These are phyloP conservation scores for Drosophila ustulata DNA, from an alignment of 2,888 invertebrate genomes.

Conservation along the genomic window DNA sequence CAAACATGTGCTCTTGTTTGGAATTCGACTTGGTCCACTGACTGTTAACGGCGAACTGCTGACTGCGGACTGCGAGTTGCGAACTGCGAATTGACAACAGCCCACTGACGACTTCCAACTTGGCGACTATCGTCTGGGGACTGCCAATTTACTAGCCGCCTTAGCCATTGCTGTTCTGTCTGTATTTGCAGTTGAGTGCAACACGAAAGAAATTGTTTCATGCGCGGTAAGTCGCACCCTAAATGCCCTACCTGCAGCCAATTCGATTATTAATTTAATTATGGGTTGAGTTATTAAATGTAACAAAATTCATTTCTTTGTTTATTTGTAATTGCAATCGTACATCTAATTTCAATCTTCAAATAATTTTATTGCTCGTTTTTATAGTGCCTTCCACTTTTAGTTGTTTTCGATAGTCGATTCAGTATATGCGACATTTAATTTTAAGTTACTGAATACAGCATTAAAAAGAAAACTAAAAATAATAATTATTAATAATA, in stretches of 20 bases:
- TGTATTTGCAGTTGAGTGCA: constrained; percentile 68
- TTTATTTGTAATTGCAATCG: no score
- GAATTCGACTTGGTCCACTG: constrained; percentile 28
- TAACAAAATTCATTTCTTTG: no score
- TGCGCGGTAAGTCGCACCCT: constrained; percentile 4
- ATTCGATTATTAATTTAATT: neutral
- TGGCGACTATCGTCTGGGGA: constrained; percentile 6
- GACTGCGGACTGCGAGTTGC: neutral
- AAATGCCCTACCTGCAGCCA: constrained; percentile 32
- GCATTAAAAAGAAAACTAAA: no score
- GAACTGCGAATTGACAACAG: neutral
- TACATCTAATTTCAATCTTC: no score
- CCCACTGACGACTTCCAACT: neutral
- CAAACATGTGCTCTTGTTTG: constrained; percentile 63
- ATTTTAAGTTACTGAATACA: no score
- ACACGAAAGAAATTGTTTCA: constrained; percentile 18
- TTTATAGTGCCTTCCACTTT: no score
- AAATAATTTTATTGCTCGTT: no score
- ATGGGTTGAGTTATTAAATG: no score
- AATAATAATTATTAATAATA: no score
- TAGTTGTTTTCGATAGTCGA: no score
- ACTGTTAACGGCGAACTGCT: constrained; percentile 10
- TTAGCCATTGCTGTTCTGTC: constrained; percentile 30
- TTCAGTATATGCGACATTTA: no score
- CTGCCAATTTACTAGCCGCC: constrained; percentile 22